Evolutionary conservation across 2,888 invertebrate species (phyloP), one percentile per base, ranked within the genome.

Genomic region (Imbricaverruca yamaguchii): DNA sequence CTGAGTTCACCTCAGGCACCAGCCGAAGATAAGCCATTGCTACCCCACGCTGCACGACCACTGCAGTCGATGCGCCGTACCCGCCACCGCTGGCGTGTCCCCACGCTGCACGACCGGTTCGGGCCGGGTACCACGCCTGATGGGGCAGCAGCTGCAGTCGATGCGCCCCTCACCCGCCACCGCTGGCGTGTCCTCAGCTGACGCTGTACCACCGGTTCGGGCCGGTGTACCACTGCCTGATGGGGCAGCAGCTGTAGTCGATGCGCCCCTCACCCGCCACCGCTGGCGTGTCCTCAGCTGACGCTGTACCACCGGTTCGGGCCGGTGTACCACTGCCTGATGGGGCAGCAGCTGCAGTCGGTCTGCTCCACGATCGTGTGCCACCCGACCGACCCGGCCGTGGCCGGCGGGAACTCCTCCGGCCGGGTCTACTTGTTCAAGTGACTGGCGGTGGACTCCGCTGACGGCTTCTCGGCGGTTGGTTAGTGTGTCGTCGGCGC

Each of bases 361-460:
- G 86, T 87, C 13, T 86, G 86, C 82, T 87, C 87, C 57, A 84
- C 88, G 6, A 86, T 87, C 80, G 85, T 84, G 10, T 85, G 87
- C 81, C 88, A 89, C 83, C 87, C 88, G 0, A 85, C 86, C 2
- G 83, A 85, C 18, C 85, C 87, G 25, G 84, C 87, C n/a, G 83
- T 88, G 39, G 87, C 87, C 25, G 88, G 88, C 18, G 88, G 86
- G n/a, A 89, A 89, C 85, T 86, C 87, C 55, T 87, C 87, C 83
- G 89, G 89, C 18, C 85, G 86, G 82, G 84, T 88, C 6, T 87
- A 87, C 85, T 86, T 87, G 12, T 88, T 88, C 83, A 86, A 85
- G 85, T 84, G 56, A 69, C 15, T 0, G 65, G 8, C 65, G 23
- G n/a, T 9, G n/a, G 8, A 0, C 59, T 59, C 59, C 39, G 39